Base-by-base conservation (phyloP, 2,888 invertebrate species). In the Scaptomyza parva region DNA sequence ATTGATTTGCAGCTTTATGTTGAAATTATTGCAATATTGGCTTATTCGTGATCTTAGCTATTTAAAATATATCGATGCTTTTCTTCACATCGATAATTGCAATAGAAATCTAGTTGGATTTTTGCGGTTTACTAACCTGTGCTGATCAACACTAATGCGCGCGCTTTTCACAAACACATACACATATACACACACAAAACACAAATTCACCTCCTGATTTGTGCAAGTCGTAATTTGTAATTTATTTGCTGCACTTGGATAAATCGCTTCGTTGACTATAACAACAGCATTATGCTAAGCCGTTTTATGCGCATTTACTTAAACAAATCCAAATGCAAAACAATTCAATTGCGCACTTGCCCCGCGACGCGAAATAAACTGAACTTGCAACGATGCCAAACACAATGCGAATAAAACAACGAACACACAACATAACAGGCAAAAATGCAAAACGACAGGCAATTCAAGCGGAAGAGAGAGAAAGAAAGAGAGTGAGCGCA, bases 331-430 rank as follows among this genome's bases (percentile, higher is more conserved):
- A 51, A 60, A 58, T 43, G 54, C 47, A 55, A 54, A 58, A 50
- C 40, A 68, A 69, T 60, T 44, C 20, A 58, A 39, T 61, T 44
- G 47, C 45, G 45, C 75, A 67, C 67, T 64, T 70, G 59, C 40
- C 26, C 18, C 59, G 59, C 59, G 43, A 40, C 54, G 60, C 67
- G 54, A 28, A 48, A 60, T 39, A 61, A 70, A 67, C 55, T 54
- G 50, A 71, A 75, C 71, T 68, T 70, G 61, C 70, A 55, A 26
- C 71, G 61, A 41, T 44, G 74, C 74, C 65, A 63, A 73, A 58
- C 58, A 53, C 59, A 73, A 74, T 62, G 62, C 74, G 74, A 74
- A 73, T 74, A 74, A 73, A 63, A 45, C 52, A 63, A 45, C 52
- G 63, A 58, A 44, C n/a, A 52, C 1, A 39, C 41, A 54, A 63